phyloP scores from a whole-genome alignment of 2,888 invertebrate genomes.

The Lycophotia porphyrea region DNA sequence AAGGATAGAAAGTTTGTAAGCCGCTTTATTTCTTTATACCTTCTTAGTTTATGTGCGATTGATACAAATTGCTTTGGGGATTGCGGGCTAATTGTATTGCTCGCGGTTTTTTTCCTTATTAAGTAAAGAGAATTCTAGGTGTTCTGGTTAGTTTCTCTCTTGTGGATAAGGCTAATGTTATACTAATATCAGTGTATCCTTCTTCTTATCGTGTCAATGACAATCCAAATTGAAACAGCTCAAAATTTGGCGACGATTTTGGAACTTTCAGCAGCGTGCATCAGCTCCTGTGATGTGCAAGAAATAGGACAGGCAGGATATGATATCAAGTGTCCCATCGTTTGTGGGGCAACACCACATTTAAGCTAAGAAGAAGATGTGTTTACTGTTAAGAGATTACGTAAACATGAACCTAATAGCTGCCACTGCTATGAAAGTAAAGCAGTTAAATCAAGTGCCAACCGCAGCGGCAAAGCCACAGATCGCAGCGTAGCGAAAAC shows the following conservation, averaged over 20 bases:
- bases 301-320: too few relatives aligned
- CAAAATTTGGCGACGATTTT: too few relatives aligned
- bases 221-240: too few relatives aligned
- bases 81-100: constrained; percentile 61
- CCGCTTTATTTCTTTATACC: constrained; percentile 70
- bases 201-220: too few relatives aligned
- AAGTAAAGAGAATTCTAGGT: constrained; percentile 19
- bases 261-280: too few relatives aligned
- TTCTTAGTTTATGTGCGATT: constrained; percentile 69
- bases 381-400: neutral
- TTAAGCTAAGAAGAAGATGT: too few relatives aligned
- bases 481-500: too few relatives aligned
- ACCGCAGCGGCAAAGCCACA: neutral
- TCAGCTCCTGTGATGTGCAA: too few relatives aligned
- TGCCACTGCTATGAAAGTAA: neutral
- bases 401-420: neutral
- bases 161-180: neutral
- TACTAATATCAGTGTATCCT: neutral
- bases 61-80: constrained; percentile 75
- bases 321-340: too few relatives aligned
- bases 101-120: constrained; percentile 41
- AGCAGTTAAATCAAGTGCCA: neutral
- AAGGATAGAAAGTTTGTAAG: constrained; percentile 74
- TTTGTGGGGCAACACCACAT: too few relatives aligned
- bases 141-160: neutral